Conservation (phyloP, 1,140 invertebrate species). For the Goniozus legneri region DNA sequence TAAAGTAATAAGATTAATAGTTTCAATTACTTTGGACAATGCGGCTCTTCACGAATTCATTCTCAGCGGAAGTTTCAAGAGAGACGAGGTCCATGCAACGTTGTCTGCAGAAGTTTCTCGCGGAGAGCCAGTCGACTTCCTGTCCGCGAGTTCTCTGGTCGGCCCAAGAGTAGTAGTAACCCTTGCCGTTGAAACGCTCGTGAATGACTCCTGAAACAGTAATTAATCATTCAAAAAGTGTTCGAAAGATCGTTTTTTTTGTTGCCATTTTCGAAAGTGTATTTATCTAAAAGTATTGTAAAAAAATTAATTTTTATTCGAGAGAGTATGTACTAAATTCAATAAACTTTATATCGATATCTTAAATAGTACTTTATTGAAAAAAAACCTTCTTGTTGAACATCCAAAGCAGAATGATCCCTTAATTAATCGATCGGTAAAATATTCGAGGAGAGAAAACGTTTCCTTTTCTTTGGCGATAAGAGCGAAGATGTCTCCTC, state of each 20-base stretch:
- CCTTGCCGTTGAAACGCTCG: conserved; percentile 59
- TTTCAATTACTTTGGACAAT: conserved; percentile 65
- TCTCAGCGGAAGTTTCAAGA: conserved; percentile 75
- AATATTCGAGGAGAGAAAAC: not conserved
- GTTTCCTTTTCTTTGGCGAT: conserved; percentile 16
- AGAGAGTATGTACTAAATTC: too few species aligned
- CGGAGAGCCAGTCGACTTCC: conserved; percentile 77
- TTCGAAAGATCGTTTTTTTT: too few species aligned
- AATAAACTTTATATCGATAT: too few species aligned
- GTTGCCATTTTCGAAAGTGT: too few species aligned
- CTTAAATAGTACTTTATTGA: too few species aligned
- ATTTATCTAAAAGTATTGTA: too few species aligned
- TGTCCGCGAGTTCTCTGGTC: conserved; percentile 67
- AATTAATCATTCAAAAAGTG: too few species aligned
- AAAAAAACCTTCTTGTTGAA: too few species aligned
- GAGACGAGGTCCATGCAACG: conserved; percentile 84
- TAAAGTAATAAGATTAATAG: conserved; percentile 6
- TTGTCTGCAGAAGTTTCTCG: conserved; percentile 76
- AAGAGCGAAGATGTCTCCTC: conserved; percentile 6
- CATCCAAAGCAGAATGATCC: too few species aligned
- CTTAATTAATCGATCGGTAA: too few species aligned
- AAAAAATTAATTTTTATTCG: too few species aligned
- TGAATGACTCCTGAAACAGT: conserved; percentile 51
- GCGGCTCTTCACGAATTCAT: conserved; percentile 75
- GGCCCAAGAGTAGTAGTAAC: conserved; percentile 83